Conservation (phyloP, 2,888 invertebrate genomes). For the Drosophila nr. perissopoda region DNA sequence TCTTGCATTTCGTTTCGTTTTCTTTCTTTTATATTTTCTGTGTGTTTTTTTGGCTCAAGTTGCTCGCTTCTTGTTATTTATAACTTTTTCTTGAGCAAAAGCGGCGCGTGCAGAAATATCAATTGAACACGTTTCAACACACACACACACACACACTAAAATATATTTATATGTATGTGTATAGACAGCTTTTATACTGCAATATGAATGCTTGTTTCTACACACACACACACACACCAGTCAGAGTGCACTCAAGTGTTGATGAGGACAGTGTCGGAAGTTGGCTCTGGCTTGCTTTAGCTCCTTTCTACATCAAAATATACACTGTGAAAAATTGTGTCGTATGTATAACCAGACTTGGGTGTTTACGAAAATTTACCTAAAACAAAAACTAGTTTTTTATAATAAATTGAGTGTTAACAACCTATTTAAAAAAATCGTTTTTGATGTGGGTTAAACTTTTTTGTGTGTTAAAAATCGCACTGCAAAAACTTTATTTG, state of each 20-base stretch:
- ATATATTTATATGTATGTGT: slow-evolving; percentile 9
- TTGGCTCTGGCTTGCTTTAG: slow-evolving; percentile 46
- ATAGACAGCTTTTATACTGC: slow-evolving; percentile 46
- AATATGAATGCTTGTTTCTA: slow-evolving; percentile 52
- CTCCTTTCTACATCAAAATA: slow-evolving; percentile 15
- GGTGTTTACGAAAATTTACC: background rate
- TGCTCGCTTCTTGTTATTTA: slow-evolving; percentile 72
- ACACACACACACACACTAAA: slow-evolving; percentile 26
- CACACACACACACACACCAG: slow-evolving; percentile 30
- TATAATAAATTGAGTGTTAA: background rate
- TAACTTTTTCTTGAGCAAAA: slow-evolving; percentile 74
- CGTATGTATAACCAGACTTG: background rate
- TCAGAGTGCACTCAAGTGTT: slow-evolving; percentile 62
- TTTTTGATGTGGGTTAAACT: background rate
- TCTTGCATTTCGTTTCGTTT: slow-evolving; percentile 23
- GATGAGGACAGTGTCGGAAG: slow-evolving; percentile 67
- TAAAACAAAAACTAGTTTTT: background rate
- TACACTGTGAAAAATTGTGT: background rate
- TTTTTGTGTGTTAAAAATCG: background rate
- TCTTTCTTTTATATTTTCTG: slow-evolving; percentile 4
- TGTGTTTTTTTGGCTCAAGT: slow-evolving; percentile 46
- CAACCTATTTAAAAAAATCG: background rate
- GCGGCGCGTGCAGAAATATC: slow-evolving; percentile 78
- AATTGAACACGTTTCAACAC: slow-evolving; percentile 77
- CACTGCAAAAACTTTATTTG: background rate